Conservation (phyloP, 2,888 invertebrate genomes). For the Athalia circularis region DNA sequence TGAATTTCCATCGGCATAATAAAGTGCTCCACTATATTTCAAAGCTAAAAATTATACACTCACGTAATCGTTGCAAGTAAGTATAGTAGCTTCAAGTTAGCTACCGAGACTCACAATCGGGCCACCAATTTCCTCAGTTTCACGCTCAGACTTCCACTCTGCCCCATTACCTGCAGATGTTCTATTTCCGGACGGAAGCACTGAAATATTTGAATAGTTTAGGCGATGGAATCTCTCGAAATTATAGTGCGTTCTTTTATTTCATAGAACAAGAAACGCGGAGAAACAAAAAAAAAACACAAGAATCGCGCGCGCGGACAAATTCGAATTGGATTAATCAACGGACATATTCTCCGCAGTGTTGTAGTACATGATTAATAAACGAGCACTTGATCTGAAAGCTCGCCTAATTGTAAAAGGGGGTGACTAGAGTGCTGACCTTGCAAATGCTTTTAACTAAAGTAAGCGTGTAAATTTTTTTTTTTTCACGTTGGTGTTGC, state of each 20-base stretch:
- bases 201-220: too few relatives aligned
- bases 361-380: conserved; percentile 10
- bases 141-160: neutral
- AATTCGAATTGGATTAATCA: neutral
- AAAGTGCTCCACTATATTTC: neutral
- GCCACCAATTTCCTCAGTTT: neutral
- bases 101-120: neutral
- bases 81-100: neutral
- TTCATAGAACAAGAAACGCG: neutral
- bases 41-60: conserved; percentile 4
- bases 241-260: too few relatives aligned
- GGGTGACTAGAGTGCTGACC: conserved; percentile 6
- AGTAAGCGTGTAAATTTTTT: conserved; percentile 6
- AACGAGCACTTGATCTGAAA: conserved; percentile 1
- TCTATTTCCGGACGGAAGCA: too few relatives aligned
- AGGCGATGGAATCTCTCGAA: too few relatives aligned
- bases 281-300: neutral
- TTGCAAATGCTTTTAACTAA: conserved; percentile 19
- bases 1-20: too few relatives aligned
- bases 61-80: neutral
- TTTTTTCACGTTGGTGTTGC: neutral
- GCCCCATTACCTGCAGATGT: too few relatives aligned
- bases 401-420: conserved; percentile 13
- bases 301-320: neutral
- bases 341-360: too few relatives aligned